Percentiles rank a stretch among this genome's conserved stretches.
Conservation (phyloP, 2,797 vertebrate species). For the Hoplostethus mediterraneus region DNA sequence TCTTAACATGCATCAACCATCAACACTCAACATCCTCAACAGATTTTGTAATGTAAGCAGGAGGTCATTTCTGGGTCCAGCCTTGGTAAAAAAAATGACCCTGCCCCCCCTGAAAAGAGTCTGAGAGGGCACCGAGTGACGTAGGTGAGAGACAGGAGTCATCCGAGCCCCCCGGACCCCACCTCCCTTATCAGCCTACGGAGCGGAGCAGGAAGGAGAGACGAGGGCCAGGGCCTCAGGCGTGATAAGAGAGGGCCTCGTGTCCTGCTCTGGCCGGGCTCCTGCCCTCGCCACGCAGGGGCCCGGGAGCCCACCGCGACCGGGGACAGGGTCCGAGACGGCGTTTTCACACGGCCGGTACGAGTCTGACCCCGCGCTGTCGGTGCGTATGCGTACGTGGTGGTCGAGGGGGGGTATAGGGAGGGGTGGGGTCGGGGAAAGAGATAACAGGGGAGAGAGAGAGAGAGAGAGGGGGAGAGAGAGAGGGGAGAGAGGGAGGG, state of each 20-base stretch:
- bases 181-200: conserved; percentile 79
- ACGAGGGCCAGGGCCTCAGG: conserved; percentile 88
- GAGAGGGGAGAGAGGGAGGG: conserved; percentile 76
- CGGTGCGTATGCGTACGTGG: conserved; percentile 54
- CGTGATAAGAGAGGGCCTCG: conserved; percentile 89
- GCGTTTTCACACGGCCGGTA: conserved; percentile 88
- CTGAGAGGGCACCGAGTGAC: conserved; percentile 85
- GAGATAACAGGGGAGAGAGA: conserved; percentile 29
- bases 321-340: conserved; percentile 67
- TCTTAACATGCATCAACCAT: not conserved
- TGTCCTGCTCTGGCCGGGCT: conserved; percentile 72
- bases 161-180: conserved; percentile 76
- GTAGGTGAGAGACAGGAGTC: conserved; percentile 87
- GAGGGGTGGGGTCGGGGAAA: conserved; percentile 11
- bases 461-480: conserved; percentile 8
- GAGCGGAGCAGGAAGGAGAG: conserved; percentile 78
- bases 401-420: not conserved
- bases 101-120: conserved; percentile 75
- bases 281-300: conserved; percentile 82
- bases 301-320: conserved; percentile 88
- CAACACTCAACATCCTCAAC: not conserved
- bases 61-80: conserved; percentile 64
- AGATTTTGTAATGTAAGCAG: conserved; percentile 13
- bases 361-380: conserved; percentile 73
- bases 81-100: conserved; percentile 65